Percentiles rank a stretch among this genome's conserved stretches.
phyloP scores from a whole-genome alignment of 2,888 invertebrate species.

The Troides helena region DNA sequence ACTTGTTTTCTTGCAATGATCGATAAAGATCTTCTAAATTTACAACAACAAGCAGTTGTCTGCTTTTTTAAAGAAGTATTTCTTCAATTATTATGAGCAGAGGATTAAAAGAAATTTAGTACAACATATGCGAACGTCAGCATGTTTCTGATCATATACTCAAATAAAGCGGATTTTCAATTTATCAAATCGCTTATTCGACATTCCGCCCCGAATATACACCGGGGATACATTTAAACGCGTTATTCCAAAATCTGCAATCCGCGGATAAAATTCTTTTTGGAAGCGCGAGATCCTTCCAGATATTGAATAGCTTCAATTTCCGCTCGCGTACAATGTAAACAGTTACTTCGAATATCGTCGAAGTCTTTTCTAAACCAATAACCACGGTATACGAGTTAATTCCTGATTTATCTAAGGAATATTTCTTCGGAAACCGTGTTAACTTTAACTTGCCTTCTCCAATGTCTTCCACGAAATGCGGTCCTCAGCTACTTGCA shows the following conservation, averaged over 20 bases:
- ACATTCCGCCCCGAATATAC: constrained; percentile 19
- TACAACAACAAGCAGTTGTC: too few relatives aligned
- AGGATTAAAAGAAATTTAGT: not conserved
- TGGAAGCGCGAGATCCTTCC: constrained; percentile 39
- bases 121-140: constrained; percentile 7
- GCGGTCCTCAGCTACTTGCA: too few relatives aligned
- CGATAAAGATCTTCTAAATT: too few relatives aligned
- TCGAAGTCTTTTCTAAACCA: constrained; percentile 30
- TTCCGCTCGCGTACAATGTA: constrained; percentile 37
- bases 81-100: not conserved
- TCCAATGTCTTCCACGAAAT: too few relatives aligned
- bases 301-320: constrained; percentile 46
- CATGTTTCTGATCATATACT: constrained; percentile 16
- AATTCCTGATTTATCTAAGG: constrained; percentile 19
- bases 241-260: constrained; percentile 30
- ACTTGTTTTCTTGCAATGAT: too few relatives aligned
- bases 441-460: too few relatives aligned
- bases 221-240: constrained; percentile 28
- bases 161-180: constrained; percentile 23
- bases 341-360: constrained; percentile 34
- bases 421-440: not conserved
- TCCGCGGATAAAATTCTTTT: constrained; percentile 37
- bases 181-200: constrained; percentile 27
- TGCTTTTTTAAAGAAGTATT: not conserved
- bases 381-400: constrained; percentile 30